Evolutionary conservation across 2,797 vertebrate genomes (phyloP).

Genomic region (Meda fulgida): DNA sequence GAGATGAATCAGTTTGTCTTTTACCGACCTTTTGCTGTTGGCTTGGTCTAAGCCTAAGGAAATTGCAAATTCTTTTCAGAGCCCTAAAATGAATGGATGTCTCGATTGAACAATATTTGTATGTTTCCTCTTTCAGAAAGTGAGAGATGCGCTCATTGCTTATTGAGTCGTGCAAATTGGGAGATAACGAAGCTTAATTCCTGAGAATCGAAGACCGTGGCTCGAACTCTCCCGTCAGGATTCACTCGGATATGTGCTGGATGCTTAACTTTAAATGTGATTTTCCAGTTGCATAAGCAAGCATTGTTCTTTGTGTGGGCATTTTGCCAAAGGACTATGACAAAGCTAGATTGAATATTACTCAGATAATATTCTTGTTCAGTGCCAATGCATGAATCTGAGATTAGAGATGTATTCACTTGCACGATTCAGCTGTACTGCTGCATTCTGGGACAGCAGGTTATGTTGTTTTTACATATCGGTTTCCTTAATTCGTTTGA

Average conservation of each 20-base stretch:
- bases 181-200: neutral
- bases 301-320: neutral
- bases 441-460: slow-evolving; percentile 20
- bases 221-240: neutral
- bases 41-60: slow-evolving; percentile 50
- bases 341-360: neutral
- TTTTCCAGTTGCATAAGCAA: neutral
- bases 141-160: neutral
- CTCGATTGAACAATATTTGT: slow-evolving; percentile 39
- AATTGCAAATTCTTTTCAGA: slow-evolving; percentile 54
- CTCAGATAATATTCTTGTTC: neutral
- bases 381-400: neutral
- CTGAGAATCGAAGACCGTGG: neutral
- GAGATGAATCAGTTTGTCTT: slow-evolving; percentile 54
- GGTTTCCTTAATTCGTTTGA: neutral
- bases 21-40: slow-evolving; percentile 56
- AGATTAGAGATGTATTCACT: neutral
- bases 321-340: neutral
- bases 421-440: slow-evolving; percentile 12
- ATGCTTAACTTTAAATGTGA: neutral
- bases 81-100: slow-evolving; percentile 44
- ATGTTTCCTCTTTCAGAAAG: slow-evolving; percentile 31
- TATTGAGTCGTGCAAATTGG: slow-evolving; percentile 5
- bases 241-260: neutral
- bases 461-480: neutral